Conservation (phyloP, 2,888 invertebrate species). For the Bhutanitis thaidina region DNA sequence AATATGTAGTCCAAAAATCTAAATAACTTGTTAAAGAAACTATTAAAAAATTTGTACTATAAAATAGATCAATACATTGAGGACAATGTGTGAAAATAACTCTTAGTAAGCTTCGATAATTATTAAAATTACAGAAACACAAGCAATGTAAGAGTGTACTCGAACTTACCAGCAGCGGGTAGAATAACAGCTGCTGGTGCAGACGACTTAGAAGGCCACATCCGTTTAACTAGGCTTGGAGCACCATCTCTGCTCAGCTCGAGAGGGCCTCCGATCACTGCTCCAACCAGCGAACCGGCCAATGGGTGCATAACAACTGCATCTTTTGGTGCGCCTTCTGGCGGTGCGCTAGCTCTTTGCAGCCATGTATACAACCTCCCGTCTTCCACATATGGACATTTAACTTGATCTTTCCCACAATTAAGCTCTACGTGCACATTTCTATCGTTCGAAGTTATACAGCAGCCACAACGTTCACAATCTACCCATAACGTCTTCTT, state of each 20-base stretch:
- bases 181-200: constrained; percentile 66
- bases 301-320: constrained; percentile 65
- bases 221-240: constrained; percentile 57
- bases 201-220: constrained; percentile 71
- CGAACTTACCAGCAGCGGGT: constrained; percentile 56
- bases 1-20: too few relatives aligned
- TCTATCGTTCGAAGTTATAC: constrained; percentile 79
- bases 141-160: too few relatives aligned
- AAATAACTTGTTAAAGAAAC: too few relatives aligned
- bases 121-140: too few relatives aligned
- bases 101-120: too few relatives aligned
- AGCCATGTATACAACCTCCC: constrained; percentile 57
- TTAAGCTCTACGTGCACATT: constrained; percentile 72
- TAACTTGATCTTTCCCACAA: constrained; percentile 72
- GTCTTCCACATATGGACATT: constrained; percentile 63
- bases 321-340: constrained; percentile 60
- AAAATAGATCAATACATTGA: too few relatives aligned
- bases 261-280: constrained; percentile 62
- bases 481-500: constrained; percentile 81
- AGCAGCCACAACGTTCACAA: constrained; percentile 81
- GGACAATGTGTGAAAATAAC: too few relatives aligned
- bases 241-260: constrained; percentile 55
- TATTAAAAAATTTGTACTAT: too few relatives aligned
- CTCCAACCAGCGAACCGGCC: constrained; percentile 56
- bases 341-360: constrained; percentile 50